Base-by-base conservation (phyloP, 2,888 invertebrate genomes). In the Aleiodes testaceus region DNA sequence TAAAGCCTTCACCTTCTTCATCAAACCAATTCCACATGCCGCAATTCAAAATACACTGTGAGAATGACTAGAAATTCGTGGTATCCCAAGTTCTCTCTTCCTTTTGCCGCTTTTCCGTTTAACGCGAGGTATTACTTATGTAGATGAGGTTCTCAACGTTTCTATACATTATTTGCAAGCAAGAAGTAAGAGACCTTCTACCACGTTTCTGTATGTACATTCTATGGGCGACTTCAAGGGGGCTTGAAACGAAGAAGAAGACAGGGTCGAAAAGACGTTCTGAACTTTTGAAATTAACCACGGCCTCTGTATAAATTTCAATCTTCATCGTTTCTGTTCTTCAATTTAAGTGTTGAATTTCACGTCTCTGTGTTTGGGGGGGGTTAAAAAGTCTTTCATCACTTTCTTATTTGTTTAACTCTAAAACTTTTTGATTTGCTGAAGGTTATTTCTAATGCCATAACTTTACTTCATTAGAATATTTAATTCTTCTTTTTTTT, bases 91-190 rank as follows among this genome's bases (percentile, higher is more conserved):
- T 73, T 75, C 77, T 75, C 74, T 79, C 76, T 72, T 76, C 80
- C 83, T 83, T 84, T 82, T 81, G 81, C 82, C 82, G 82, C 82
- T 84, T 85, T 59, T 85, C 83, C 83, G 84, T 84, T 36, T 84
- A 85, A 85, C 84, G 82, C 59, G 59, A 49, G 80, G 83, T 84
- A 85, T 86, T 85, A 85, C 84, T 86, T 85, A 86, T 86, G 86
- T 82, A 86, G 84, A 86, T 86, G 84, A 86, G 84, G 61, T 81
- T 36, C 79, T 81, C 80, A 78, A 80, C 82, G 81, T 85, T 84
- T 82, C 84, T 85, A 83, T 86, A 85, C 84, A 85, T 85, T 85
- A 84, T 84, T 84, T 82, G 82, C 73, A 67, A 72, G 64, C 64
- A 64, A 30, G 65, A 65, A 14, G 9, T 16, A 65, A 70, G 63